Conservation (phyloP, 2,797 vertebrate genomes). For the Acrocephalus scirpaceus region DNA sequence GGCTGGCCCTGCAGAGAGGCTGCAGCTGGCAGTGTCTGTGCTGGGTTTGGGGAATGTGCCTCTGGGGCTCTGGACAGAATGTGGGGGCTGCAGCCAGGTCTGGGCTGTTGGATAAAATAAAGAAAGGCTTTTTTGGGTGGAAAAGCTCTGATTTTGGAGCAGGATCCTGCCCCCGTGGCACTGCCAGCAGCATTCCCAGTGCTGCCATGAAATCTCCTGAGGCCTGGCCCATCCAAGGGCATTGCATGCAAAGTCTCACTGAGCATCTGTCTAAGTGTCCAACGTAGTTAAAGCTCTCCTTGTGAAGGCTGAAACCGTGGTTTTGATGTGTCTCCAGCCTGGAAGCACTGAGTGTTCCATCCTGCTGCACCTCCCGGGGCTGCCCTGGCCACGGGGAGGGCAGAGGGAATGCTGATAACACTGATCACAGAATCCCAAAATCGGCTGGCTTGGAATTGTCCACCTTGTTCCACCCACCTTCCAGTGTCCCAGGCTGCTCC, state of each 20-base stretch:
- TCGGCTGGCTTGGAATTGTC: neutral
- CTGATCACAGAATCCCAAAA: neutral
- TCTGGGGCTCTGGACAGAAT: neutral
- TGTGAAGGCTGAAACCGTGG: rapidly evolving
- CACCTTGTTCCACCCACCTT: neutral
- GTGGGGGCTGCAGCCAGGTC: rapidly evolving
- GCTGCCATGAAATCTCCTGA: neutral
- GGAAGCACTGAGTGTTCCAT: neutral
- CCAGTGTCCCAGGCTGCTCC: rapidly evolving
- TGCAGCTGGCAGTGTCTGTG: rapidly evolving
- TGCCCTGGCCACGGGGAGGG: neutral
- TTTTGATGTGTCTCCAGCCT: neutral
- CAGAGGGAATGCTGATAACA: rapidly evolving
- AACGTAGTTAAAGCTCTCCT: neutral
- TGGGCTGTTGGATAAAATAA: no score
- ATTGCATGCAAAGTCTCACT: neutral
- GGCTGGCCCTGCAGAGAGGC: neutral
- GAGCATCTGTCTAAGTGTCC: neutral
- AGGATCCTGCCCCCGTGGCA: neutral
- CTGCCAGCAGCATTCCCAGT: neutral
- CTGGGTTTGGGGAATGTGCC: neutral
- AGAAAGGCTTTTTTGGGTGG: neutral
- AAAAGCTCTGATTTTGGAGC: neutral
- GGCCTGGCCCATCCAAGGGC: neutral
- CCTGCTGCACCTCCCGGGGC: neutral